Percentiles rank a stretch among this genome's conserved stretches.
phyloP scores from a whole-genome alignment of 2,113 vertebrate genomes.

The Platysteira castanea region DNA sequence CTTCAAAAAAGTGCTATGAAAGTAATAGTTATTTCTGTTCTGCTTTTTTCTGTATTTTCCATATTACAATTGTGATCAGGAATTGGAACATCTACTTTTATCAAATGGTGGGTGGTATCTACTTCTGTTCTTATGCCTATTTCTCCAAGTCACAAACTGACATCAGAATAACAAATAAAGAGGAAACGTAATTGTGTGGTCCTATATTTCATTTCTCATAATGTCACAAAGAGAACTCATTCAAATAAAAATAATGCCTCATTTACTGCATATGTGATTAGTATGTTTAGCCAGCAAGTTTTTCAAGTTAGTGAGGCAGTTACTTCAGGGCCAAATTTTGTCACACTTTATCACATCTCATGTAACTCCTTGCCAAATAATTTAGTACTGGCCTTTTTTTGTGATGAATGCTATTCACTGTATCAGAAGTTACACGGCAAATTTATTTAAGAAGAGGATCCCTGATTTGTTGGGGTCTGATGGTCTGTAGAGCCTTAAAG shows the following conservation, averaged over 20 bases:
- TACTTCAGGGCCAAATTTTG: neutral
- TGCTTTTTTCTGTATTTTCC: conserved; percentile 9
- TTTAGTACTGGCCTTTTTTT: neutral
- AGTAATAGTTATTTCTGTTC: conserved; percentile 55
- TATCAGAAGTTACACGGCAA: neutral
- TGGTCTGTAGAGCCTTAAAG: neutral
- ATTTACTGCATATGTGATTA: neutral
- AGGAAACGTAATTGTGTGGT: neutral
- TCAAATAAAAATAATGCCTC: neutral
- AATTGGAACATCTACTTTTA: conserved; percentile 54
- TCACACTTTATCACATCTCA: neutral
- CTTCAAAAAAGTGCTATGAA: conserved; percentile 14
- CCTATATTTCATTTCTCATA: neutral
- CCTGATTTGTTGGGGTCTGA: neutral
- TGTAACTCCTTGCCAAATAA: neutral
- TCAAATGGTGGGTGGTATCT: conserved; percentile 35
- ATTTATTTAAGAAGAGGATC: neutral
- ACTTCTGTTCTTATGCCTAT: conserved; percentile 28
- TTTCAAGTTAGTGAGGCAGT: neutral
- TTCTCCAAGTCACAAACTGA: conserved; percentile 5
- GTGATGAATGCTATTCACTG: neutral
- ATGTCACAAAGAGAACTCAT: neutral
- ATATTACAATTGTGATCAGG: conserved; percentile 26
- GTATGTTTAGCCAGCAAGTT: neutral
- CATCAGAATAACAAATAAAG: conserved; percentile 29